Conservation (phyloP, 2,888 invertebrate species). For the Branchipolynoe longqiensis region DNA sequence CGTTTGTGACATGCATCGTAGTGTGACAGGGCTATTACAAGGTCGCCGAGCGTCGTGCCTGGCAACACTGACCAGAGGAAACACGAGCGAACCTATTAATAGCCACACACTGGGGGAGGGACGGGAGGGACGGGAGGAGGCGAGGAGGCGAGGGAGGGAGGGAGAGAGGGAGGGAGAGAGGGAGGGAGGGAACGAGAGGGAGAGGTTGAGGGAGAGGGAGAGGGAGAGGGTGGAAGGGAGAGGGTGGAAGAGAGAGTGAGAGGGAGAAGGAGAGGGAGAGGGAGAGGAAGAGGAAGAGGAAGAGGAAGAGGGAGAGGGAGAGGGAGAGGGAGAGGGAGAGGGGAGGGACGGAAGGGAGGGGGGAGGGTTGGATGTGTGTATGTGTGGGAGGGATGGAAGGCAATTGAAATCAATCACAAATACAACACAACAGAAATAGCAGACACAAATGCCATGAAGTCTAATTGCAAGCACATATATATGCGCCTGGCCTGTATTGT, state of each 20-base stretch:
- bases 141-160: background rate
- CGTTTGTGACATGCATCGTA: no score
- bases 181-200: background rate
- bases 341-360: slow-evolving; percentile 3
- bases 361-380: no score
- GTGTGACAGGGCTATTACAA: background rate
- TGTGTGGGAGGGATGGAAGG: no score
- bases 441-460: no score
- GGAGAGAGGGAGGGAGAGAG: background rate
- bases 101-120: background rate
- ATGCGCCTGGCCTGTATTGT: no score
- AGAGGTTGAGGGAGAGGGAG: background rate
- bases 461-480: no score
- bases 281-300: background rate
- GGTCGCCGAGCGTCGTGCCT: background rate
- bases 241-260: background rate
- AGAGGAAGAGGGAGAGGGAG: background rate
- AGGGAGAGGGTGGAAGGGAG: background rate
- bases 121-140: background rate
- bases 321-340: background rate
- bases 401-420: no score
- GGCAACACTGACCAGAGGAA: background rate
- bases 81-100: background rate
- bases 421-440: no score
- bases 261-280: background rate